Evolutionary conservation across 2,113 vertebrate species (phyloP).

Genomic region (Rhipidura dahli): DNA sequence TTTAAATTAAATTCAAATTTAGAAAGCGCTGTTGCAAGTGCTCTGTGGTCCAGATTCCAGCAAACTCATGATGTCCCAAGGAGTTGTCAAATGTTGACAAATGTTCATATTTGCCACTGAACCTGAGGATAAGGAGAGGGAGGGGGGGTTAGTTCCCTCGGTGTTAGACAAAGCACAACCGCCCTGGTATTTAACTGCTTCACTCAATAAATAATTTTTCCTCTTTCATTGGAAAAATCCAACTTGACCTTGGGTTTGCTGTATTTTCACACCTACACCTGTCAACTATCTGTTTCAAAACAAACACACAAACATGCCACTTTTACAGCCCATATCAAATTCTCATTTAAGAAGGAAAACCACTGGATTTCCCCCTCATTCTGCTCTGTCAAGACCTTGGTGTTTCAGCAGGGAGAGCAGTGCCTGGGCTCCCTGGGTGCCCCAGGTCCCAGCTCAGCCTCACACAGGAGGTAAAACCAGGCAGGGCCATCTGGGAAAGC

Average conservation of each 20-base stretch:
- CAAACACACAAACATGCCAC: neutral
- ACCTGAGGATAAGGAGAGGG: conserved; percentile 67
- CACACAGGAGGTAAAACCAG: rapidly evolving
- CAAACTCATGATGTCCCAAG: conserved; percentile 62
- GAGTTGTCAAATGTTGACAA: conserved; percentile 58
- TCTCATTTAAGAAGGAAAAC: neutral
- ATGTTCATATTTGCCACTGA: conserved; percentile 72
- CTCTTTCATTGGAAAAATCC: neutral
- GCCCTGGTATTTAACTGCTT: neutral
- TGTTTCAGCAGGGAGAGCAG: neutral
- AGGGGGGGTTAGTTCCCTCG: conserved; percentile 13
- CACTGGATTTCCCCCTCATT: neutral
- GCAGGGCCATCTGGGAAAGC: neutral
- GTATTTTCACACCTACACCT: neutral
- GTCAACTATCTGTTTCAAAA: neutral
- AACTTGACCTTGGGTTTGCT: neutral
- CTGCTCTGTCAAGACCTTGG: neutral
- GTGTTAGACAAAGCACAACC: neutral
- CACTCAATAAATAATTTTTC: neutral
- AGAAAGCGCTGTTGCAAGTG: conserved; percentile 61
- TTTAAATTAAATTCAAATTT: neutral
- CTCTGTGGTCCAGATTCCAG: conserved; percentile 42
- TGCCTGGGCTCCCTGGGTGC: neutral
- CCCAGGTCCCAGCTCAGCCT: neutral
- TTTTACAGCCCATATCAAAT: neutral